Evolutionary conservation across 2,888 invertebrate genomes (phyloP).

Genomic region (Nephrotoma guestfalica): DNA sequence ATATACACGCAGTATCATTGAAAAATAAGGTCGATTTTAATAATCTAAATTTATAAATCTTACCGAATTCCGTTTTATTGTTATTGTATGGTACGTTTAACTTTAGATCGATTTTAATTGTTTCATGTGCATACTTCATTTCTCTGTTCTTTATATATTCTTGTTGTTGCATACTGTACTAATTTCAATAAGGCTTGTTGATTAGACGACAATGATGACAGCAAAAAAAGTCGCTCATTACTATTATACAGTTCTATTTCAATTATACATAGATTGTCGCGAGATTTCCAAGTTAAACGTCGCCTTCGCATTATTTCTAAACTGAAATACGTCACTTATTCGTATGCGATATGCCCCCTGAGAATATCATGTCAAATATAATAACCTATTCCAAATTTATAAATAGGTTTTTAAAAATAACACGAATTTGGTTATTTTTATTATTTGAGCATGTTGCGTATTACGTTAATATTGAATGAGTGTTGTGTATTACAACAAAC

Average conservation of each 20-base stretch:
- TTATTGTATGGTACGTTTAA: not conserved
- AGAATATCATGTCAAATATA: not conserved
- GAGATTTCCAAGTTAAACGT: not conserved
- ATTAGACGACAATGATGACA: not conserved
- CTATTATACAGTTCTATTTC: not conserved
- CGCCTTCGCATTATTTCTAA: not conserved
- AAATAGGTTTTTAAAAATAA: not conserved
- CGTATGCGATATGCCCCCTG: not conserved
- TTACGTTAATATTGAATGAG: not conserved
- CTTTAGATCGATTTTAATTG: not conserved
- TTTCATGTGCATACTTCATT: not conserved
- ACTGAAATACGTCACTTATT: not conserved
- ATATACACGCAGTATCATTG: too few species aligned
- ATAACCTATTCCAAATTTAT: not conserved
- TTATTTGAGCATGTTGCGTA: not conserved
- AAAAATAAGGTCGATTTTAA: too few species aligned
- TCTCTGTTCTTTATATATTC: not conserved
- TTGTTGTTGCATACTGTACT: not conserved
- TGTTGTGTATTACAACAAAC: not conserved
- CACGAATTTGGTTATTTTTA: not conserved
- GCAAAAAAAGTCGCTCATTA: not conserved
- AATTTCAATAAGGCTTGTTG: not conserved
- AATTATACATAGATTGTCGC: not conserved
- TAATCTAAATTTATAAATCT: not conserved
- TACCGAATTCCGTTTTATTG: not conserved